Base-by-base conservation (phyloP, 2,797 vertebrate species). In the Lepidocolaptes lacrymiger region DNA sequence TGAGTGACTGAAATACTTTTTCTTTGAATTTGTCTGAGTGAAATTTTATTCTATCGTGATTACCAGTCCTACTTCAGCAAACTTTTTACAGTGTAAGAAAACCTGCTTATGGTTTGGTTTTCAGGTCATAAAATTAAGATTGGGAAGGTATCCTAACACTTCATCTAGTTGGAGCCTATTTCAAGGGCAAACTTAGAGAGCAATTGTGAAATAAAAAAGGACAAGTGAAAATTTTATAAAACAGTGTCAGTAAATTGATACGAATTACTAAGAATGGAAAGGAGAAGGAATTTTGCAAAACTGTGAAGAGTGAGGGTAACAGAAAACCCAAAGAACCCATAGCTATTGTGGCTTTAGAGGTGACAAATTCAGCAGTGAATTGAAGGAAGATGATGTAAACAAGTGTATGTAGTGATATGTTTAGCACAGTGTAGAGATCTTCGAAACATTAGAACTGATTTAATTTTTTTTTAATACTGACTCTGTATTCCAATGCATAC, bases 401-500 rank as follows among this genome's bases (percentile, higher is more conserved):
- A 85, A 73, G 18, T 87, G 3, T 81, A 52, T 30, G 28, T 86
- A 93, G 87, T 79, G 48, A 77, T 92, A 9, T 92, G 73, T 88
- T 77, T 88, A 86, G 77, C 77, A 83, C 34, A 92, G 66, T 66
- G 32, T 66, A 77, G 81, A 81, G 71, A 37, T 78, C 58, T 88
- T 87, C 8, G 0, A 79, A 93, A 63, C 46, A 2, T 78, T 85
- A 69, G 67, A 82, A 93, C 46, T 93, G 52, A 85, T 91, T 89
- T 17, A 36, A 2, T 61, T 71, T 80, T 62, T 20, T 90, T 87
- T 90, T 61, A 34, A 81, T 95, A 81, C 92, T 96, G 89, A 86
- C 79, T 96, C 92, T 97, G 75, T 96, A 55, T 93, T 96, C 96
- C 91, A 96, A 93, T 96, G 93, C 95, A 83, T 93, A 85, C 92